Base-by-base conservation (phyloP, 2,888 invertebrate species). In the Drosophila infuscata region DNA sequence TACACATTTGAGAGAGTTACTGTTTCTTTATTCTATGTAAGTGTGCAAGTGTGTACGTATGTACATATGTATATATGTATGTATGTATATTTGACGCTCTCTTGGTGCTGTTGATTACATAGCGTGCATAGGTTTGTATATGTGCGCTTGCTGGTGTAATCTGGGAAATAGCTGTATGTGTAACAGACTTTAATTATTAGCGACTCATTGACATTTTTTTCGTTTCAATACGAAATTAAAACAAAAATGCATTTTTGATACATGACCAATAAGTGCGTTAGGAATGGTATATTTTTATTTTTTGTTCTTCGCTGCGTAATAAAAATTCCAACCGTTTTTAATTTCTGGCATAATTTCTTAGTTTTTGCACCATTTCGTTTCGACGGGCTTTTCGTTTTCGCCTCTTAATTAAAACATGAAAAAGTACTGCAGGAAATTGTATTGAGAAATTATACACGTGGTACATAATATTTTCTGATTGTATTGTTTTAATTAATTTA, bases 151-250 rank as follows among this genome's bases (percentile, higher is more conserved):
- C 41, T 9, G 9, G 9, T 46, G 20, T 4, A 4, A 1, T 35
- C 3, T 35, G 12, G 17, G 17, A 38, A 38, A 2, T 0, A 15
- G 11, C 7, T 33, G n/a, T 20, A 33, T 32, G 7, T 33, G 11
- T n/a, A 41, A 36, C 3, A 38, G 29, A 32, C 3, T 32, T 9
- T 38, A 43, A 20, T 41, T 53, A 1, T 11, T 25, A 9, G 2
- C 8, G 7, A 52, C 15, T 6, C 12, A 52, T 12, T 30, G 46
- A 30, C 5, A 11, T 15, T 1, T 15, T 15, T 58, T 58, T 46
- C 58, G 25, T 58, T 33, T 6, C 7, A 43, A 46, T 7, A n/a
- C 25, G 58, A 58, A 58, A 58, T 58, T 33, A 58, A 25, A 43
- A 36, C 12, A 4, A 15, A 54, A 25, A 8, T 54, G 53, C 6